These are phyloP conservation scores for Benthosema pterotum DNA, from an alignment of 2,797 vertebrate species.

Conservation along the genomic window DNA sequence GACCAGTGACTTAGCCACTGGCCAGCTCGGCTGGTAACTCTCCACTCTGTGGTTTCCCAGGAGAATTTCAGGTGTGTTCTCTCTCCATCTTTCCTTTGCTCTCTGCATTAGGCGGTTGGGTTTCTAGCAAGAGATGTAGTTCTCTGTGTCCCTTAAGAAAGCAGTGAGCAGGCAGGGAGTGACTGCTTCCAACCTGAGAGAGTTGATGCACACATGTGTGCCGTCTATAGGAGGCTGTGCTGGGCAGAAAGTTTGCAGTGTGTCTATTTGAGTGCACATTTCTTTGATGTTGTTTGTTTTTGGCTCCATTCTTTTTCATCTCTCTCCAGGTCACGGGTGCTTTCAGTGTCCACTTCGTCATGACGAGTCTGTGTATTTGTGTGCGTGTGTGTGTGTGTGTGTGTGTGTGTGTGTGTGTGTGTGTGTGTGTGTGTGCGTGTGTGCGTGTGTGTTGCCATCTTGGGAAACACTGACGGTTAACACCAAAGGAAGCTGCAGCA, in stretches of 20 bases:
- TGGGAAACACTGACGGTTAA: slow-evolving; percentile 70
- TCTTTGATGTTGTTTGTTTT: slow-evolving; percentile 41
- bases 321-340: slow-evolving; percentile 53
- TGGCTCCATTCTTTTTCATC: slow-evolving; percentile 29
- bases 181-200: slow-evolving; percentile 68
- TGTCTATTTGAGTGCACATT: slow-evolving; percentile 62
- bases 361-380: slow-evolving; percentile 45
- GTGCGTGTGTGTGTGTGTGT: slow-evolving; percentile 32
- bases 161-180: slow-evolving; percentile 63
- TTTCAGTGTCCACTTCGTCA: slow-evolving; percentile 55
- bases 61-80: slow-evolving; percentile 46
- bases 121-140: slow-evolving; percentile 51
- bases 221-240: slow-evolving; percentile 47
- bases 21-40: slow-evolving; percentile 50
- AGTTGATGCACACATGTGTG: slow-evolving; percentile 56
- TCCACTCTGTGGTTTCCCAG: slow-evolving; percentile 47
- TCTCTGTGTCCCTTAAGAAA: slow-evolving; percentile 53
- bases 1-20: slow-evolving; percentile 53
- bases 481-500: slow-evolving; percentile 70
- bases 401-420: slow-evolving; percentile 27
- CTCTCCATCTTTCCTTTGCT: slow-evolving; percentile 40
- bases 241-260: slow-evolving; percentile 66
- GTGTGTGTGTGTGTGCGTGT: slow-evolving; percentile 49
- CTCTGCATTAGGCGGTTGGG: slow-evolving; percentile 55
- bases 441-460: slow-evolving; percentile 51